Conservation (phyloP, 2,888 invertebrate genomes). For the Oligia fasciuncula region DNA sequence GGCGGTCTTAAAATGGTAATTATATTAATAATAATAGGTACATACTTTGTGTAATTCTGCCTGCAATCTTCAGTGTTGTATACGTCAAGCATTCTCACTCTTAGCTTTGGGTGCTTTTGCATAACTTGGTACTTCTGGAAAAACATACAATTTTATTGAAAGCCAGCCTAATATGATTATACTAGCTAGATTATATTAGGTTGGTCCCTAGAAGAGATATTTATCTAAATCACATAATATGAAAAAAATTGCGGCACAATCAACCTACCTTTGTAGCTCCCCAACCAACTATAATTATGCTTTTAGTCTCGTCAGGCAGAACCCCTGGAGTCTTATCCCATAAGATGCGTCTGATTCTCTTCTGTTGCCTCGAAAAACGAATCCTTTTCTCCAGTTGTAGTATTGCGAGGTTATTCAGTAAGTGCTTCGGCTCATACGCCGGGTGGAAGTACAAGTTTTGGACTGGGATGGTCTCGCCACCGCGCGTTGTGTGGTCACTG, state of each 20-base stretch:
- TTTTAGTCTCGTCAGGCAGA: constrained; percentile 37
- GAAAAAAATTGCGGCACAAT: background rate
- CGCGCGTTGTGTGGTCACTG: constrained; percentile 65
- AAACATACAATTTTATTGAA: background rate
- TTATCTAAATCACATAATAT: background rate
- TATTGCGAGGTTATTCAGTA: constrained; percentile 73
- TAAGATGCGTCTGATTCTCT: constrained; percentile 68
- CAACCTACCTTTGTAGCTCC: constrained; percentile 69
- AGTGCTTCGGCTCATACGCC: constrained; percentile 61
- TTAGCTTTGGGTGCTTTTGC: constrained; percentile 48
- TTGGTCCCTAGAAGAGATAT: background rate
- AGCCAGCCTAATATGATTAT: background rate
- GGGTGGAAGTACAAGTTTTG: constrained; percentile 70
- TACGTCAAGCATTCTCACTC: constrained; percentile 61
- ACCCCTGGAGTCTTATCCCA: constrained; percentile 56
- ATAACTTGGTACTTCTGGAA: constrained; percentile 37
- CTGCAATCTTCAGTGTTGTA: constrained; percentile 67
- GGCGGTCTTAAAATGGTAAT: background rate
- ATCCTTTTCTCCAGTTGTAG: constrained; percentile 60
- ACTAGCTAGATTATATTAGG: background rate
- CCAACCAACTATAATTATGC: constrained; percentile 75
- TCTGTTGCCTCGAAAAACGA: constrained; percentile 51
- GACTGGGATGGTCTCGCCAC: constrained; percentile 68
- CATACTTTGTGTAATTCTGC: constrained; percentile 71
- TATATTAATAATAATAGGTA: background rate